phyloP scores from a whole-genome alignment of 2,888 invertebrate species.

The Omphaloscelis lunosa region DNA sequence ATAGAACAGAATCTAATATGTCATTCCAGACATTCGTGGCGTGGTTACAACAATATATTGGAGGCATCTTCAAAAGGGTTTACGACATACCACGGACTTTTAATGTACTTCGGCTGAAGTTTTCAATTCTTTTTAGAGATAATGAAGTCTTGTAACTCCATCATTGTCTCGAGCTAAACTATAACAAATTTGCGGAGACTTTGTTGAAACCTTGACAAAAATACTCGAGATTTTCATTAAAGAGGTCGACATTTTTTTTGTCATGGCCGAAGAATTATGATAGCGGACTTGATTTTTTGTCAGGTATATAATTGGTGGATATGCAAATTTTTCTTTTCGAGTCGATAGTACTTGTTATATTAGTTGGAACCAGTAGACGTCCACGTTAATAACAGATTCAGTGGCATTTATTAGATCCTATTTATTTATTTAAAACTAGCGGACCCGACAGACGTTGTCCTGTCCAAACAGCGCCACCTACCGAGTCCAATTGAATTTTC shows the following conservation, averaged over 20 bases:
- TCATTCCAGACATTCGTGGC: constrained; percentile 11
- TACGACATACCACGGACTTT: constrained; percentile 53
- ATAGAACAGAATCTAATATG: constrained; percentile 27
- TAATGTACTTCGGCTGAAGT: constrained; percentile 49
- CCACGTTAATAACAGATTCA: background rate
- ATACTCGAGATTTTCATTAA: constrained; percentile 19
- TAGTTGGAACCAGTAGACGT: background rate
- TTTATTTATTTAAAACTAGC: too few relatives aligned
- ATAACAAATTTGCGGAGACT: constrained; percentile 35
- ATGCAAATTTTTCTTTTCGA: background rate
- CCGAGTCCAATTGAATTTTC: too few relatives aligned
- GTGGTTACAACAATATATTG: constrained; percentile 11
- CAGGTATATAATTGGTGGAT: background rate
- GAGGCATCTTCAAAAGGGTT: constrained; percentile 32
- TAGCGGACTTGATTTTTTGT: background rate
- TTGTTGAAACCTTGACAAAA: constrained; percentile 35
- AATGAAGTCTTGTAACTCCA: constrained; percentile 56
- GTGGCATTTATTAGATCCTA: background rate
- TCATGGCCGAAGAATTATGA: background rate
- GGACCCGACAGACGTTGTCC: too few relatives aligned
- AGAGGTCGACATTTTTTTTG: constrained; percentile 7
- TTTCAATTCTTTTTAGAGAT: constrained; percentile 48
- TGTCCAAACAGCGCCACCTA: too few relatives aligned
- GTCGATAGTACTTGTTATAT: too few relatives aligned
- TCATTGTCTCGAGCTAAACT: constrained; percentile 53